phyloP scores from a whole-genome alignment of 2,113 vertebrate species.

The Phrynosoma platyrhinos region DNA sequence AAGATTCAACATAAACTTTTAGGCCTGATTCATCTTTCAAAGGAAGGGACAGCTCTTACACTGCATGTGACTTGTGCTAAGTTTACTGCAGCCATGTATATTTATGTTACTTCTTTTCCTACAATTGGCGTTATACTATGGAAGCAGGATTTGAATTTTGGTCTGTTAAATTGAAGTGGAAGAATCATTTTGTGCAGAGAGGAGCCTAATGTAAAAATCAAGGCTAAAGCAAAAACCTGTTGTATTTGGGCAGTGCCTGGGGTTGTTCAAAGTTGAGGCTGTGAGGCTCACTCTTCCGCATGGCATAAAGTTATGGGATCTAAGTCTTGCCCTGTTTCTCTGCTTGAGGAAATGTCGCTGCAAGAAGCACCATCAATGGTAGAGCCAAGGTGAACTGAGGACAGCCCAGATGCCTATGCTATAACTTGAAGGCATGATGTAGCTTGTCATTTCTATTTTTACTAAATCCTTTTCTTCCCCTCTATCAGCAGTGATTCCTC shows the following conservation, averaged over 20 bases:
- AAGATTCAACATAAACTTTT: neutral
- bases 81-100: neutral
- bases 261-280: fast-evolving
- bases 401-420: slow-evolving; percentile 62
- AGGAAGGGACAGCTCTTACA: neutral
- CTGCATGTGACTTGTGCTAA: neutral
- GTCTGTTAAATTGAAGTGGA: neutral
- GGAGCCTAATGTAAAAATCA: neutral
- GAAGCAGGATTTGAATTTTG: neutral
- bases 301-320: neutral
- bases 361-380: slow-evolving; percentile 39
- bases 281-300: slow-evolving; percentile 34
- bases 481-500: slow-evolving; percentile 10
- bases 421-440: slow-evolving; percentile 56
- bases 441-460: slow-evolving; percentile 64
- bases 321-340: neutral
- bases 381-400: slow-evolving; percentile 62
- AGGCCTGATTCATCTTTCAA: neutral
- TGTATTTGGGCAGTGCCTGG: neutral
- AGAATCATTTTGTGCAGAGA: fast-evolving
- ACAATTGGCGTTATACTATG: neutral
- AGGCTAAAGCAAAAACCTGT: neutral
- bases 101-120: neutral
- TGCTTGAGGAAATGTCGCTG: slow-evolving; percentile 29
- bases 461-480: slow-evolving; percentile 27